Percentiles rank a stretch among this genome's conserved stretches.
These are phyloP conservation scores for Phytoseiulus persimilis DNA, from an alignment of 2,888 invertebrate species.

Conservation along the genomic window DNA sequence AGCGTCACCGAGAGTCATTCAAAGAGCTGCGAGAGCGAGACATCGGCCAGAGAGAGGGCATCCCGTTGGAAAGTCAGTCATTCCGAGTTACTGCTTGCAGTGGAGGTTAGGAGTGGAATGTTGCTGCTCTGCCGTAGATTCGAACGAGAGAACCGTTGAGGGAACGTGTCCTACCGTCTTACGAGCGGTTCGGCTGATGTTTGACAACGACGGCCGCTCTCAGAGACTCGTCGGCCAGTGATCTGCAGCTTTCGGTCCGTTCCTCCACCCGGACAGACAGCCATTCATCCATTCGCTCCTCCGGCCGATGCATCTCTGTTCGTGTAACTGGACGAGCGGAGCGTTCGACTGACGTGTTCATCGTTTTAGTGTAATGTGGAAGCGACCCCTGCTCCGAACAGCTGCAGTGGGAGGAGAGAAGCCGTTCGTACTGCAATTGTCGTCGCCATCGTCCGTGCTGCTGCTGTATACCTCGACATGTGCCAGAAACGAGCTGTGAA, in stretches of 20 bases:
- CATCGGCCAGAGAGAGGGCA: background rate
- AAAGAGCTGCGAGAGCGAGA: background rate
- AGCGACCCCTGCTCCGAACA: background rate
- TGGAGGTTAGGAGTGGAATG: background rate
- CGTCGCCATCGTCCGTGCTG: background rate
- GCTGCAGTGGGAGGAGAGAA: background rate
- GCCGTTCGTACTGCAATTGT: background rate
- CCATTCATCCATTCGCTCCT: background rate
- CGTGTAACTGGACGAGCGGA: background rate
- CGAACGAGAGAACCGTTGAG: too few species aligned
- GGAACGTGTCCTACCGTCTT: too few species aligned
- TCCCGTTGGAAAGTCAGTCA: background rate
- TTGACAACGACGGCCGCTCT: too few species aligned
- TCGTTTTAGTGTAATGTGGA: background rate
- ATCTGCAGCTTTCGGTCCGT: too few species aligned
- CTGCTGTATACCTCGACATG: background rate
- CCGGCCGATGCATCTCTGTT: background rate
- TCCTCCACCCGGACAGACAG: background rate
- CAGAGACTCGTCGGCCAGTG: too few species aligned
- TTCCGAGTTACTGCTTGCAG: background rate
- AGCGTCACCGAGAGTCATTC: background rate
- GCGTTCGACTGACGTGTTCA: background rate
- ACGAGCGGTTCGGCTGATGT: too few species aligned
- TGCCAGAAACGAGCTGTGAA: slow-evolving; percentile 35
- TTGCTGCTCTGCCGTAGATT: background rate